phyloP scores from a whole-genome alignment of 2,888 invertebrate species.

The Cephus rjabovi region DNA sequence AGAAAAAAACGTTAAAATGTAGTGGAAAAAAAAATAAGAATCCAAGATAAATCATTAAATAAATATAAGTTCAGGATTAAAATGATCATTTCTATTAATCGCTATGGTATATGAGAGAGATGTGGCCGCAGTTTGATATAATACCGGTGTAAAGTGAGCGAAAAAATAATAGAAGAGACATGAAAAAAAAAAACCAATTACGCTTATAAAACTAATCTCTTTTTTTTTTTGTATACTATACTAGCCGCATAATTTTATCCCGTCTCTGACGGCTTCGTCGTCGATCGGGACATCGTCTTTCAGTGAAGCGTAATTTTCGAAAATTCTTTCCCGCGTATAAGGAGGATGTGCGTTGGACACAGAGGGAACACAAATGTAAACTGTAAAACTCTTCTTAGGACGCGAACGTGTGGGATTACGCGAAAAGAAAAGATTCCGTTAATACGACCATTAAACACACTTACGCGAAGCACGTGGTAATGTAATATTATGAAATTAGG shows the following conservation, averaged over 20 bases:
- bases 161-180: background rate
- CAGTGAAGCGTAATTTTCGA: background rate
- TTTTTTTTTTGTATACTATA: slow-evolving; percentile 18
- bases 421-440: background rate
- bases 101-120: background rate
- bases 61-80: background rate
- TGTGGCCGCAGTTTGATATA: background rate
- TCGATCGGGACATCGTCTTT: slow-evolving; percentile 28
- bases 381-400: background rate
- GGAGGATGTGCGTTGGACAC: background rate
- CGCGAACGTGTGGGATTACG: background rate
- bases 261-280: slow-evolving; percentile 23
- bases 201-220: slow-evolving; percentile 43
- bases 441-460: background rate
- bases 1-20: background rate
- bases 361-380: background rate
- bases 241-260: slow-evolving; percentile 35
- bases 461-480: background rate
- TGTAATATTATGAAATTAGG: slow-evolving; percentile 12
- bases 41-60: background rate
- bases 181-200: slow-evolving; percentile 36
- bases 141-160: slow-evolving; percentile 1
- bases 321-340: background rate
- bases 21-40: background rate
- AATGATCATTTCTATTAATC: background rate